These are phyloP conservation scores for Eristalis intricaria DNA, from an alignment of 2,888 invertebrate species.

Conservation along the genomic window DNA sequence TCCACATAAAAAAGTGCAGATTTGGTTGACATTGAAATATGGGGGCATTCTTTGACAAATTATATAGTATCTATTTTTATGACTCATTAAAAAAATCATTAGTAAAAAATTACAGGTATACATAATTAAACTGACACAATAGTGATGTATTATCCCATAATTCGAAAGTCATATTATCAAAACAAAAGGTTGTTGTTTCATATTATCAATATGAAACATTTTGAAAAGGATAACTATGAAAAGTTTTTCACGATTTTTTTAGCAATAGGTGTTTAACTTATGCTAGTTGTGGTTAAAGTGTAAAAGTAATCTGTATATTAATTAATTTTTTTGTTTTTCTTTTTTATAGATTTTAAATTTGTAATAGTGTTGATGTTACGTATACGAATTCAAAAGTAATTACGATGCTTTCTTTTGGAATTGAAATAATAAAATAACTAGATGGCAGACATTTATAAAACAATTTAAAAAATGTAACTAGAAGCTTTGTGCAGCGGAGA, in stretches of 20 bases:
- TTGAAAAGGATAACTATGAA: too few species aligned
- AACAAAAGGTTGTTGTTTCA: too few species aligned
- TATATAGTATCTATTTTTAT: too few species aligned
- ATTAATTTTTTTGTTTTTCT: not conserved
- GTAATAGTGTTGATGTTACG: not conserved
- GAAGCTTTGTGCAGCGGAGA: not conserved
- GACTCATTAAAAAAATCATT: too few species aligned
- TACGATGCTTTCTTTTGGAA: not conserved
- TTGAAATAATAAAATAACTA: not conserved
- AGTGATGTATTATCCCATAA: too few species aligned
- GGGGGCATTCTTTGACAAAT: not conserved
- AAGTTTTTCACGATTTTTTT: not conserved
- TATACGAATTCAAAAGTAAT: not conserved
- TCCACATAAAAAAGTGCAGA: not conserved
- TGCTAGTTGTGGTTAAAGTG: not conserved
- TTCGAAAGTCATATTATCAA: too few species aligned
- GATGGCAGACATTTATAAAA: not conserved
- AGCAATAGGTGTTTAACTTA: not conserved
- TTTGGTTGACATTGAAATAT: not conserved
- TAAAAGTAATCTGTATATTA: too few species aligned
- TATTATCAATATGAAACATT: too few species aligned
- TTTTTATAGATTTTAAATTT: not conserved
- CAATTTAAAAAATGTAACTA: not conserved
- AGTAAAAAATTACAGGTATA: too few species aligned
- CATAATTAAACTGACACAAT: too few species aligned